Base-by-base conservation (phyloP, 1,140 invertebrate species). In the Himalopsyche phryganea region DNA sequence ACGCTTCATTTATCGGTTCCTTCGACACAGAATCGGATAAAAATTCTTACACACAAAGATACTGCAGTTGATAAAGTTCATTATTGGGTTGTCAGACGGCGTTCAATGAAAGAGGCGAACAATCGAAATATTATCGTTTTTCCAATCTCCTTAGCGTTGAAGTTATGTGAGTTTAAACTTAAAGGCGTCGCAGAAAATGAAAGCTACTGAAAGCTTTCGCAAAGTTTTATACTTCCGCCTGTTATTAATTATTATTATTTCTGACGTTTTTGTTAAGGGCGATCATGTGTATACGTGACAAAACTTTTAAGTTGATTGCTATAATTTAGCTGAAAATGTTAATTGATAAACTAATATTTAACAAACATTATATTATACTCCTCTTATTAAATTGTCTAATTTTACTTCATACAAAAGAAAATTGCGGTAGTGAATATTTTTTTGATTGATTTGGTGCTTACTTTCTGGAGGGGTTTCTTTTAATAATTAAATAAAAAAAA, bases 51-150 rank as follows among this genome's bases (percentile, higher is more conserved):
- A 28, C 23, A 28, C 23, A 28, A 28, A 28, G 23, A 32, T 52
- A 54, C 19, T 54, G 42, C 51, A 46, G 51, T 46, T 32, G 41
- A 19, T 46, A 54, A 54, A 48, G 53, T 56, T 50, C 36, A 51
- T 61, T 61, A 57, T 52, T 46, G 45, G 53, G 41, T 17, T 57
- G 60, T 61, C 60, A 57, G 52, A 23, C 33, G 15, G 42, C 19
- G 42, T 57, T 44, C 18, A 36, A 7, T 19, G 52, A 36, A 13
- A 15, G 41, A 23, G 38, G 46, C 18, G 51, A 55, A 60, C 50
- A 53, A 50, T 55, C 51, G 47, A 9, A 55, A 14, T 41, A 40
- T 50, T 60, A 60, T 60, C 58, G 58, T 50, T 58, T 38, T 52
- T 47, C 50, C 45, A 51, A 60, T 60, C 58, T 60, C 33, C 35